A percentile compares a stretch with the other conserved stretches of the same genome.
Conservation (phyloP, 1,140 invertebrate genomes). For the Drosophila melanica region DNA sequence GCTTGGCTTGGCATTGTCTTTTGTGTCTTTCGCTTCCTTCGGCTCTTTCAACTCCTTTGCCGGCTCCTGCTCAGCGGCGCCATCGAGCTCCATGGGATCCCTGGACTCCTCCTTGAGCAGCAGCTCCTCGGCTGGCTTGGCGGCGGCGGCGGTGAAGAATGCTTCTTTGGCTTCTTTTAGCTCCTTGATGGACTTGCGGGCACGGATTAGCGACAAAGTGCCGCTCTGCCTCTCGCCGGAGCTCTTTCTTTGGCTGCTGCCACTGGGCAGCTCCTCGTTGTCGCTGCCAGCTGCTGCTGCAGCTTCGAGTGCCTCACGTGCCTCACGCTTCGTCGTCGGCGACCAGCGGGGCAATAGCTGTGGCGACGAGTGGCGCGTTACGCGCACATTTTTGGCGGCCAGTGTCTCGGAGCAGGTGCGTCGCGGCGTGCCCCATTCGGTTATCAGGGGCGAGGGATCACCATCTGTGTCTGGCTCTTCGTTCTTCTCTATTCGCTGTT, state of each 20-base stretch:
- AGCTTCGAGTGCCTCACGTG: not conserved
- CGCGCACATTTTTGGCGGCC: slow-evolving; percentile 42
- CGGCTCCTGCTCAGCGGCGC: slow-evolving; percentile 24
- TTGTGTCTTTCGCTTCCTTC: slow-evolving; percentile 56
- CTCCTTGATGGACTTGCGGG: slow-evolving; percentile 80
- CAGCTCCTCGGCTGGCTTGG: slow-evolving; percentile 42
- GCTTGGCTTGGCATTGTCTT: slow-evolving; percentile 61
- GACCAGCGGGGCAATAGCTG: slow-evolving; percentile 49
- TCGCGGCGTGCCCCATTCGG: slow-evolving; percentile 23
- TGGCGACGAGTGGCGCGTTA: slow-evolving; percentile 74
- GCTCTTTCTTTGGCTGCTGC: slow-evolving; percentile 49
- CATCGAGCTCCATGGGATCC: slow-evolving; percentile 31
- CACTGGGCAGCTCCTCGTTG: slow-evolving; percentile 32
- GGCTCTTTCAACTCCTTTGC: slow-evolving; percentile 47
- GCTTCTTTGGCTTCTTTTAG: slow-evolving; percentile 71
- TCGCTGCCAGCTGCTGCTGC: slow-evolving; percentile 27
- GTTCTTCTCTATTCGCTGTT: slow-evolving; percentile 18
- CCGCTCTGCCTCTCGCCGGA: slow-evolving; percentile 49
- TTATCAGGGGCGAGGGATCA: not conserved
- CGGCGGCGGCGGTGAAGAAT: slow-evolving; percentile 8
- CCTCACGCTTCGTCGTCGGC: slow-evolving; percentile 46
- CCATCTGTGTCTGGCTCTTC: slow-evolving; percentile 1
- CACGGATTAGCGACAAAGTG: slow-evolving; percentile 51
- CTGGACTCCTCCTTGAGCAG: slow-evolving; percentile 46
- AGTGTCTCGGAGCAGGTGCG: slow-evolving; percentile 18